Percentiles rank a stretch among this genome's conserved stretches.
Conservation (phyloP, 2,797 vertebrate genomes). For the Pelodytes ibericus region DNA sequence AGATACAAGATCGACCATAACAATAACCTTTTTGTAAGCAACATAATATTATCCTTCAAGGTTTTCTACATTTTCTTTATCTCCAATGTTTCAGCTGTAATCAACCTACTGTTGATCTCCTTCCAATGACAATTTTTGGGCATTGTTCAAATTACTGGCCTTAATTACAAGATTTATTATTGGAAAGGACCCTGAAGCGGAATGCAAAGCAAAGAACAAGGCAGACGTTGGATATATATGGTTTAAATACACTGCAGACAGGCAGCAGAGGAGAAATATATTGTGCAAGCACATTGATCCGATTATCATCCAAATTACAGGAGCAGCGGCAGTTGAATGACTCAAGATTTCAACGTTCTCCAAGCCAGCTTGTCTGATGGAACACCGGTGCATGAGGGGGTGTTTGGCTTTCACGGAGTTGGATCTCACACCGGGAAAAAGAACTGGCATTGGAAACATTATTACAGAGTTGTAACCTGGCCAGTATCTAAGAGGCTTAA, state of each 20-base stretch:
- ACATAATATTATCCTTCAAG: constrained; percentile 51
- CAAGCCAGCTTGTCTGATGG: constrained; percentile 54
- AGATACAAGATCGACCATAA: constrained; percentile 24
- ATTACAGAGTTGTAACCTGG: constrained; percentile 54
- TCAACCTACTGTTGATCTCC: constrained; percentile 54
- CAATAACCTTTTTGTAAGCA: constrained; percentile 53
- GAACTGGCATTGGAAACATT: constrained; percentile 52
- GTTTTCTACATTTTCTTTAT: constrained; percentile 49
- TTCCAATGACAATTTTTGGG: constrained; percentile 57
- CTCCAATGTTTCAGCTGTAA: constrained; percentile 44
- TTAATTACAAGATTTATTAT: constrained; percentile 55
- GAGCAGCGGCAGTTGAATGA: constrained; percentile 48
- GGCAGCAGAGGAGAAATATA: constrained; percentile 36
- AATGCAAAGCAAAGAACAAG: constrained; percentile 40
- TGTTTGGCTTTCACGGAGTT: constrained; percentile 45
- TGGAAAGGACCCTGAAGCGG: constrained; percentile 52
- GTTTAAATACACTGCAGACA: constrained; percentile 34
- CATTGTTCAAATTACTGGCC: constrained; percentile 57
- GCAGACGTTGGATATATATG: constrained; percentile 34
- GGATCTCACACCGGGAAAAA: constrained; percentile 51
- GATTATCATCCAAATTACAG: constrained; percentile 56
- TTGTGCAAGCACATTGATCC: constrained; percentile 53
- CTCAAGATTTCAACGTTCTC: constrained; percentile 54
- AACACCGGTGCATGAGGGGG: constrained; percentile 47
- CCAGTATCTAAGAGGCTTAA: constrained; percentile 57